Conservation (phyloP, 64 coral and sea anemone species). For the Actinia tenebrosa region DNA sequence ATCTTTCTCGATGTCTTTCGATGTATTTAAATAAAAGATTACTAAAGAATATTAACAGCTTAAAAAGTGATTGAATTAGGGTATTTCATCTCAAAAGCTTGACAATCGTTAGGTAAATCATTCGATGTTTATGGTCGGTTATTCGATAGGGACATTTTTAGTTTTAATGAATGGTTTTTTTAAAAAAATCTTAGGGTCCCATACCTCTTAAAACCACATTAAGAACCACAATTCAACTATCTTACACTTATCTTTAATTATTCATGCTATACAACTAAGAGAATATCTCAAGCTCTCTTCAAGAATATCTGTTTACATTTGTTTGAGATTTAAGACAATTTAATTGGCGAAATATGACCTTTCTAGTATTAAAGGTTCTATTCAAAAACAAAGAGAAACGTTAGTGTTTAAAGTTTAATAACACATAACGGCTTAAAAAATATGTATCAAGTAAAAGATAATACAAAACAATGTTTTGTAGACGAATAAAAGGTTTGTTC, state of each 20-base stretch:
- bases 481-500: not conserved
- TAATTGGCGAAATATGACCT: not conserved
- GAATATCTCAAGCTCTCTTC: not conserved
- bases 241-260: not conserved
- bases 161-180: too few species aligned
- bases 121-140: too few species aligned
- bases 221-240: not conserved
- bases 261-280: not conserved
- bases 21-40: too few species aligned
- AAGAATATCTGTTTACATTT: not conserved
- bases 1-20: too few species aligned
- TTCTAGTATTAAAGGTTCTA: not conserved
- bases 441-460: not conserved
- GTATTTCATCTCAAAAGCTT: too few species aligned
- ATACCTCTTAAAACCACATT: not conserved
- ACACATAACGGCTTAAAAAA: not conserved
- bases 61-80: too few species aligned
- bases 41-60: too few species aligned
- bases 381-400: not conserved
- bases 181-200: not conserved
- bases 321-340: not conserved
- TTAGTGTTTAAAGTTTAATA: not conserved
- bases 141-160: too few species aligned
- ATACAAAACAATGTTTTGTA: not conserved
- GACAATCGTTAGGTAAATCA: too few species aligned